These are phyloP conservation scores for Endotricha flammealis DNA, from an alignment of 2,888 invertebrate genomes.

Conservation along the genomic window DNA sequence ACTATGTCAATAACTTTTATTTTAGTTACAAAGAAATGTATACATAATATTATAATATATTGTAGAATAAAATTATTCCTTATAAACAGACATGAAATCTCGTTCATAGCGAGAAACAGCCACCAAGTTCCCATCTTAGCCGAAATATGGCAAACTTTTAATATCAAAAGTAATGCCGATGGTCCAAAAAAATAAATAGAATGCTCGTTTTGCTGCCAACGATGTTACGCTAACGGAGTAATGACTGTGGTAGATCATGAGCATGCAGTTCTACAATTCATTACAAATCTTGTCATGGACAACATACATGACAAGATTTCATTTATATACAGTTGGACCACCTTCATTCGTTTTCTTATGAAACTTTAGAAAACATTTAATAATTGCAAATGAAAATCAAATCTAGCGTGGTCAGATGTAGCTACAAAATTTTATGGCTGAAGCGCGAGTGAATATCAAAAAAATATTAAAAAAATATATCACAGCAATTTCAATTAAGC, in stretches of 20 bases:
- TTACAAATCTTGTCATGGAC: no score
- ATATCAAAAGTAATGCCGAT: constrained; percentile 43
- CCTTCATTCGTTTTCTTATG: constrained; percentile 37
- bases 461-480: constrained; percentile 71
- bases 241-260: no score
- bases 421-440: constrained; percentile 43
- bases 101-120: constrained; percentile 59
- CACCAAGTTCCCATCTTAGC: constrained; percentile 59
- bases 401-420: constrained; percentile 40
- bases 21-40: constrained; percentile 72
- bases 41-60: constrained; percentile 58
- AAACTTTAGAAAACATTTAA: constrained; percentile 40
- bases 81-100: constrained; percentile 59
- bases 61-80: constrained; percentile 66
- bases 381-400: constrained; percentile 47
- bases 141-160: constrained; percentile 50
- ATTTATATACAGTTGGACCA: constrained; percentile 43
- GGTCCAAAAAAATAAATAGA: constrained; percentile 37
- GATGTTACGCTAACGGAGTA: no score
- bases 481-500: constrained; percentile 71
- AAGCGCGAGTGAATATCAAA: constrained; percentile 48
- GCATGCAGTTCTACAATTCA: no score
- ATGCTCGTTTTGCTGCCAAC: not conserved
- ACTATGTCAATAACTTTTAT: constrained; percentile 73
- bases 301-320: not conserved